These are phyloP conservation scores for Sorex maritimensis DNA, from an alignment of 2,797 vertebrate species.

Conservation along the genomic window DNA sequence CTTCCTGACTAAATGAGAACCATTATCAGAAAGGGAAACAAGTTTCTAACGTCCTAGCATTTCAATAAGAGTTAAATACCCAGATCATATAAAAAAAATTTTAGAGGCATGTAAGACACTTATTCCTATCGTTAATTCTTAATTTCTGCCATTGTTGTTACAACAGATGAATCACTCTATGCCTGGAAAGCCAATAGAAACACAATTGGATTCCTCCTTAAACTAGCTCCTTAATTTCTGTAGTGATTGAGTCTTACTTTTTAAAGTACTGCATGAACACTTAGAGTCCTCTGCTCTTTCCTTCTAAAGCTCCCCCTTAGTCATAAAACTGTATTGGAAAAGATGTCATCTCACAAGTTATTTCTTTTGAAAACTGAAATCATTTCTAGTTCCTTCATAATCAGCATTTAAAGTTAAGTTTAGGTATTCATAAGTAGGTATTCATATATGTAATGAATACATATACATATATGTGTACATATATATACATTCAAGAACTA, in stretches of 20 bases:
- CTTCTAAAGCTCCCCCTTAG: neutral
- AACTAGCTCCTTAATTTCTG: accelerated
- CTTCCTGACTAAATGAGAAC: neutral
- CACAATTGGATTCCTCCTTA: accelerated
- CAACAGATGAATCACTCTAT: accelerated
- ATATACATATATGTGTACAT: no score
- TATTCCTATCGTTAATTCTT: neutral
- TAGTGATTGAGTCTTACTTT: no score
- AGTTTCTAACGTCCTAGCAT: neutral
- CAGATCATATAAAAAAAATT: accelerated
- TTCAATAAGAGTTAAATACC: accelerated
- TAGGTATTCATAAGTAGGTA: neutral
- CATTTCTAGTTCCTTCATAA: neutral
- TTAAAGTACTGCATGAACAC: neutral
- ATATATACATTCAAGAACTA: neutral
- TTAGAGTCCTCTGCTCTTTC: neutral
- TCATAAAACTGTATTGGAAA: neutral
- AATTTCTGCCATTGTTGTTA: accelerated
- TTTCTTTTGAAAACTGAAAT: neutral
- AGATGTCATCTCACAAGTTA: no score
- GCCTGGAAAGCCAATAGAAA: neutral
- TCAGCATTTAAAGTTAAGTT: neutral
- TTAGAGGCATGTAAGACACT: accelerated
- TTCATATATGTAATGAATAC: neutral
- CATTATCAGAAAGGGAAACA: neutral